Conservation (phyloP, 2,888 invertebrate species). For the Apocheima hispidaria region DNA sequence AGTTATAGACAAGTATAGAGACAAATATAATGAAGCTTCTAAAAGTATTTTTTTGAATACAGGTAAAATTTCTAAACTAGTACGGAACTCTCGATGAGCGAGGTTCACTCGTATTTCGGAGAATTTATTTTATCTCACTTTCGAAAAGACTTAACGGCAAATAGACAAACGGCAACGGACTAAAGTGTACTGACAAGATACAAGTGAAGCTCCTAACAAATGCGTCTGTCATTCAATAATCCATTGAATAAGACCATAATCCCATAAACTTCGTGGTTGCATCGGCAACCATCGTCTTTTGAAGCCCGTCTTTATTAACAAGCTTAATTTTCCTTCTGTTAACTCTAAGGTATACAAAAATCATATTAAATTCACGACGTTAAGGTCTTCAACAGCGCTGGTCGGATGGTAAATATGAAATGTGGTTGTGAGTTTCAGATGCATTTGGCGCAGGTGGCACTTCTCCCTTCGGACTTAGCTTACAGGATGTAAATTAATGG, state of each 20-base stretch:
- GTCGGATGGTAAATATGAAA: background rate
- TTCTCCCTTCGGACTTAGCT: conserved; percentile 52
- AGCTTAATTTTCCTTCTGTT: conserved; percentile 1
- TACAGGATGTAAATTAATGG: conserved; percentile 56
- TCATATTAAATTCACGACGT: background rate
- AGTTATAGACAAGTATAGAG: too few relatives aligned
- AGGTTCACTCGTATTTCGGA: too few relatives aligned
- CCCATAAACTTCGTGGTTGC: conserved; percentile 31
- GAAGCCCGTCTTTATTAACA: conserved; percentile 23
- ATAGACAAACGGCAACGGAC: background rate
- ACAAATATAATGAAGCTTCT: too few relatives aligned
- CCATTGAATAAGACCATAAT: conserved; percentile 30
- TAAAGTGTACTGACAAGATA: conserved; percentile 6
- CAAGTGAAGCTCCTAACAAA: conserved; percentile 13
- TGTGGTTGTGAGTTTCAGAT: conserved; percentile 38
- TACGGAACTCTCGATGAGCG: too few relatives aligned
- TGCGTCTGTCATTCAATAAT: conserved; percentile 33
- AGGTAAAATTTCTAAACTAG: too few relatives aligned
- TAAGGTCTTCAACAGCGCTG: background rate
- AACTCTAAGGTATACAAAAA: background rate
- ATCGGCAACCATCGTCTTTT: conserved; percentile 28
- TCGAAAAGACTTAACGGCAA: background rate
- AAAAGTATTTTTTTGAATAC: too few relatives aligned
- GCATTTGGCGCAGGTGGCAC: conserved; percentile 72
- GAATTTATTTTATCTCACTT: too few relatives aligned